phyloP scores from a whole-genome alignment of 64 coral and sea anemone genomes.

The Astreopora myriophthalma region DNA sequence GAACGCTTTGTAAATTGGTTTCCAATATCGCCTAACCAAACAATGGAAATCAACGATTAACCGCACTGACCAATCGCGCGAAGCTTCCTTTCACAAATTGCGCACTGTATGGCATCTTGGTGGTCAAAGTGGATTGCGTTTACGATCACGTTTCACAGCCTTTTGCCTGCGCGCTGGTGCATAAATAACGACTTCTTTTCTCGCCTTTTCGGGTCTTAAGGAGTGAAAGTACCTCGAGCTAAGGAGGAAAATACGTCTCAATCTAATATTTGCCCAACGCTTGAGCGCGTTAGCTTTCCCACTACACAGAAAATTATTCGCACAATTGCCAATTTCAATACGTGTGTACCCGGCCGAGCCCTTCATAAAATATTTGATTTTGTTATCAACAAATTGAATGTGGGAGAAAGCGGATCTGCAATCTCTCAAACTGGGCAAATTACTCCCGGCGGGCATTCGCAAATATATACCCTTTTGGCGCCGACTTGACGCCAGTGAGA shows the following conservation, averaged over 20 bases:
- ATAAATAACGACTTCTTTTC: constrained; percentile 50
- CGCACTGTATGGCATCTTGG: constrained; percentile 42
- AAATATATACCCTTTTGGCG: constrained; percentile 93
- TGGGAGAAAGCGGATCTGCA: constrained; percentile 87
- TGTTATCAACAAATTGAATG: constrained; percentile 97
- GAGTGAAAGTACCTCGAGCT: constrained; percentile 39
- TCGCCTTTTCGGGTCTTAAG: constrained; percentile 4
- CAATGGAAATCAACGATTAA: constrained; percentile 78
- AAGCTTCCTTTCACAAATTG: constrained; percentile 69
- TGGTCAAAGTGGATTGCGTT: constrained; percentile 55
- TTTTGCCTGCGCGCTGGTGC: constrained; percentile 63
- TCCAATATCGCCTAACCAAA: constrained; percentile 97
- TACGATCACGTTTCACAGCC: constrained; percentile 68
- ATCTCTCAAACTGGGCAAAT: constrained; percentile 71
- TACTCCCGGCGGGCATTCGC: constrained; percentile 77
- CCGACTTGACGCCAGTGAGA: constrained; percentile 80
- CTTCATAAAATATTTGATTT: constrained; percentile 99
- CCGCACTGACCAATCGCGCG: constrained; percentile 76
- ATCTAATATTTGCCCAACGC: constrained; percentile 82
- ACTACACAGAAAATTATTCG: constrained; percentile 87
- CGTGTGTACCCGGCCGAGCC: constrained; percentile 75
- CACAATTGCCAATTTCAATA: constrained; percentile 88
- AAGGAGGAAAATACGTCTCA: constrained; percentile 45
- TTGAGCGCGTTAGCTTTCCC: constrained; percentile 57
- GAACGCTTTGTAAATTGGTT: constrained; percentile 99